Evolutionary conservation across 1,140 invertebrate genomes (phyloP), one percentile per base, ranked within the genome.

Genomic region (Aradophagus sp.): DNA sequence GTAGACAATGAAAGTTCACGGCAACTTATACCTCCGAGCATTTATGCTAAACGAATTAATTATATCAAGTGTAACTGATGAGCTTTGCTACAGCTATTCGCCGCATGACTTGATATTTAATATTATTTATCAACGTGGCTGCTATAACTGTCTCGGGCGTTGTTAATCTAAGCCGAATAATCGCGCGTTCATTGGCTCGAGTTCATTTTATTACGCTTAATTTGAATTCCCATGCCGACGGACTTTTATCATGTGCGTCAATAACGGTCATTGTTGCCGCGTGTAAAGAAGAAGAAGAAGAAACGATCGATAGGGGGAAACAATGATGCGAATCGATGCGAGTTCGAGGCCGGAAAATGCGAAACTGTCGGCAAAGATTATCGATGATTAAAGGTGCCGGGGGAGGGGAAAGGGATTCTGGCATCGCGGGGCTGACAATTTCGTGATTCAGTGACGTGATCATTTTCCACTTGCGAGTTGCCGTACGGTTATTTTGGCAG

Each of bases 51-150:
- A 73, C 65, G 45, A 78, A 79, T 78, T 73, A 74, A 74, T 75
- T 72, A 76, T 73, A 75, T 76, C 70, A 79, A 78, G 69, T 75
- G 70, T 77, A 79, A 79, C 65, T 75, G 74, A 74, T 76, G 73
- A 52, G 56, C 50, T 38, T 50, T 52, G 39, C 23, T 17, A 23
- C 29, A 23, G 52, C 15, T 12, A 1, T 36, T 38, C 12, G n/a
- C 8, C 4, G 4, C 20, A 23, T 23, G 20, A 23, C 20, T 23
- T 23, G 4, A 4, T 8, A 23, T 23, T 23, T 23, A 8, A 4
- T 8, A 8, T 8, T 23, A 23, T 23, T 23, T 23, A 8, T 8
- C 20, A 8, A 23, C n/a, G n/a, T n/a, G n/a, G n/a, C n/a, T n/a
- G n/a, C n/a, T n/a, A n/a, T n/a, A n/a, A n/a, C n/a, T n/a, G n/a